Evolutionary conservation across 2,797 vertebrate species (phyloP).

Genomic region (Channa striata): DNA sequence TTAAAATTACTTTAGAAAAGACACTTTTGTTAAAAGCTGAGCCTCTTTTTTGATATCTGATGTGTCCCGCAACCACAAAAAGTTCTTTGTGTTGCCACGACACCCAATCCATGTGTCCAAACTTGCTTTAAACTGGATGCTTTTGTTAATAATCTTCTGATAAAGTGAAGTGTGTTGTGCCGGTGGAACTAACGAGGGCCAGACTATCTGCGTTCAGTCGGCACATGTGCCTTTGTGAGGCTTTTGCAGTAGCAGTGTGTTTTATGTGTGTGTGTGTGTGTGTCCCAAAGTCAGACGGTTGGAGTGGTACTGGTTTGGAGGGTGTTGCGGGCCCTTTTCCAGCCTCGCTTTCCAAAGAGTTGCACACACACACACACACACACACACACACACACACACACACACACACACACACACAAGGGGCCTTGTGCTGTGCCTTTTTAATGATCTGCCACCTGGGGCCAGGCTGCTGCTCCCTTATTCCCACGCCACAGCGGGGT

Average conservation of each 20-base stretch:
- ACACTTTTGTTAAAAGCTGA: too few species aligned
- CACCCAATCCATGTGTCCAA: conserved; percentile 70
- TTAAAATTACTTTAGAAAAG: too few species aligned
- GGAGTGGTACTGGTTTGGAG: conserved; percentile 66
- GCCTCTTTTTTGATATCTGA: conserved; percentile 13
- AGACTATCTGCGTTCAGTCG: conserved; percentile 60
- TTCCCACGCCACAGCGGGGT: conserved; percentile 65
- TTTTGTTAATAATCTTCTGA: conserved; percentile 64
- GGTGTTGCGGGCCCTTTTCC: conserved; percentile 72
- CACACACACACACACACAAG: conserved; percentile 66
- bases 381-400: conserved; percentile 22
- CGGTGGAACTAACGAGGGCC: conserved; percentile 63
- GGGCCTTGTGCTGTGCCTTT: conserved; percentile 73
- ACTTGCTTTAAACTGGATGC: conserved; percentile 43
- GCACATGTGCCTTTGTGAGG: conserved; percentile 32
- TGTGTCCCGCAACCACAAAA: conserved; percentile 26
- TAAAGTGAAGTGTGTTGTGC: conserved; percentile 47
- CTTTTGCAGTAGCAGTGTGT: conserved; percentile 39
- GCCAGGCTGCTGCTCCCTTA: conserved; percentile 61
- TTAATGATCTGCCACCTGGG: conserved; percentile 79
- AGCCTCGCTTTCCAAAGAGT: conserved; percentile 62
- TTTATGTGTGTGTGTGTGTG: conserved; percentile 22
- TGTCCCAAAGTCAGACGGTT: conserved; percentile 61
- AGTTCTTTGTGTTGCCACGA: conserved; percentile 43
- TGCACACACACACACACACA: conserved; percentile 51